Conservation (phyloP, 2,797 vertebrate species). For the Cheirogaleus major region DNA sequence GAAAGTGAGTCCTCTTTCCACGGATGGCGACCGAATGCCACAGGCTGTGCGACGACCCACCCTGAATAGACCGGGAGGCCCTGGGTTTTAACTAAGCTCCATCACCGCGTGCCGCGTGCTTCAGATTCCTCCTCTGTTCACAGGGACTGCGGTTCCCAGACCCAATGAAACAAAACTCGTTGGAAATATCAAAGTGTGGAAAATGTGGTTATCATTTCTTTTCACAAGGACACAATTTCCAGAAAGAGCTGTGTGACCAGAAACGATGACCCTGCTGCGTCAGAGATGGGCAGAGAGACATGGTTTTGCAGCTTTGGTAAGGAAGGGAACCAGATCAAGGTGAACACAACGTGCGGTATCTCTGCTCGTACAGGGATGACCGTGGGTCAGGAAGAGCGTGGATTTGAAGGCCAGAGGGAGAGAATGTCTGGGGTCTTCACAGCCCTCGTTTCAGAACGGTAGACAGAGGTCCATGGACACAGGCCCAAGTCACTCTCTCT, state of each 20-base stretch:
- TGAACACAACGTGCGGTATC: not conserved
- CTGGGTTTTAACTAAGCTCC: not conserved
- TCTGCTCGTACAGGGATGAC: not conserved
- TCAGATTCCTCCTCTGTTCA: not conserved
- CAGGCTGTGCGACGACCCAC: not conserved
- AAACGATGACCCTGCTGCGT: not conserved
- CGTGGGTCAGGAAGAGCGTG: not conserved
- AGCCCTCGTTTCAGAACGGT: not conserved
- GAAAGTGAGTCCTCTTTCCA: constrained; percentile 12
- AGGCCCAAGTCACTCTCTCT: not conserved
- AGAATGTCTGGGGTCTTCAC: not conserved
- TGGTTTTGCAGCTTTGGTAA: not conserved
- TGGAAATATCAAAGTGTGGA: not conserved
- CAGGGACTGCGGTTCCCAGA: rapidly evolving
- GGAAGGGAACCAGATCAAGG: not conserved
- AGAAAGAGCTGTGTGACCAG: not conserved
- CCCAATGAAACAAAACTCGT: not conserved
- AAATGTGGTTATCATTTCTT: not conserved
- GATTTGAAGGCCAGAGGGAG: not conserved
- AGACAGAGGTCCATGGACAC: not conserved
- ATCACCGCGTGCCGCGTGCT: rapidly evolving
- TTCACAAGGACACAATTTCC: not conserved
- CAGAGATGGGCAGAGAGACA: not conserved
- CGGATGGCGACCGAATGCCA: not conserved
- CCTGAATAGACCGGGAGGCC: not conserved